phyloP scores from a whole-genome alignment of 2,797 vertebrate species.

The Artibeus jamaicensis region DNA sequence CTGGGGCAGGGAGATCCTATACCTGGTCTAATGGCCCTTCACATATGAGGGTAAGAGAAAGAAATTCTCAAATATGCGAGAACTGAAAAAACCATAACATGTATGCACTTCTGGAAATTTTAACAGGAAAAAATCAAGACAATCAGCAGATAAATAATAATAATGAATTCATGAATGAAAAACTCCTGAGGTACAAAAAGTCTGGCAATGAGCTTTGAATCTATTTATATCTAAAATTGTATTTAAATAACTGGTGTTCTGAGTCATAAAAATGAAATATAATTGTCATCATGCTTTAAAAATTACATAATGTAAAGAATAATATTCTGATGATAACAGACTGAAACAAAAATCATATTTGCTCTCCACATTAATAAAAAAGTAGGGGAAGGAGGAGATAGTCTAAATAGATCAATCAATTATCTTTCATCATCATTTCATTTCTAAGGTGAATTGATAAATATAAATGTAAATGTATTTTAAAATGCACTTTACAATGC shows the following conservation, averaged over 20 bases:
- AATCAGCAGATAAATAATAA: neutral
- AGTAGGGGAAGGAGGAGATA: neutral
- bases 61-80: neutral
- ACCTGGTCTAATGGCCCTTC: neutral
- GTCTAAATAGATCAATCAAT: neutral
- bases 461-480: neutral
- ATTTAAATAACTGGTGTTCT: conserved; percentile 9
- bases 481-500: neutral
- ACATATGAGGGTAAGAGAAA: neutral
- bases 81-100: neutral
- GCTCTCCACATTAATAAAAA: neutral
- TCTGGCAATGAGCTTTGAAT: neutral
- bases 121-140: neutral
- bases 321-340: neutral
- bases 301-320: neutral
- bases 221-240: neutral
- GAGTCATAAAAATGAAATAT: neutral
- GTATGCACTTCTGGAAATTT: neutral
- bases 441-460: neutral
- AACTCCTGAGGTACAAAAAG: neutral
- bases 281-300: neutral
- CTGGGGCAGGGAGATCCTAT: neutral
- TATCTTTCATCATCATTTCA: neutral
- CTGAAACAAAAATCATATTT: neutral
- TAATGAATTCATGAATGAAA: neutral